Evolutionary conservation across 2,888 invertebrate genomes (phyloP), one percentile per base, ranked within the genome.

Genomic region (Harmothoe impar): DNA sequence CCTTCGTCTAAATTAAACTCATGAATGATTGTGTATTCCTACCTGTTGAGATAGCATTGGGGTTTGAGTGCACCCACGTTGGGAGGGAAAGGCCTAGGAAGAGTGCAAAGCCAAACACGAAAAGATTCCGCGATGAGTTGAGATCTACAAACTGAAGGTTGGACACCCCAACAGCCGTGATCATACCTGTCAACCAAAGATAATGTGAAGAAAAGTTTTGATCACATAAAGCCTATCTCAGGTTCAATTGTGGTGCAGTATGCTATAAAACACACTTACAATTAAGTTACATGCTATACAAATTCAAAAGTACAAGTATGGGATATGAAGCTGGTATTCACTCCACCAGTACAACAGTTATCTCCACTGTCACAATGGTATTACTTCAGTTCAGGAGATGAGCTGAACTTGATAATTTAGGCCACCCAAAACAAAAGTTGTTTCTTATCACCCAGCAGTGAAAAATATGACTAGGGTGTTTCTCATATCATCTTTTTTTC

Each of bases 131-230:
- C 0, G 86, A 86, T 29, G 86, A 86, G 20, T 86, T 86, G 23
- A 86, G 86, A 29, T 86, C 86, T 10, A 86, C 86, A 54, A 54
- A 86, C 86, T 86, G 86, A 0, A 86, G 86, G 31, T 86, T 86
- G 7, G 86, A 86, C 15, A 86, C 54, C 5, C 86, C 86, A 17
- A 86, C 86, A 0, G 86, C 86, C 0, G 86, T 54, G 25, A 86
- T 54, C 86, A 86, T 54, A 1, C 86, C 86, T 86, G 86, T 77
- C 68, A 77, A 77, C 25, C 31, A 77, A 29, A 77, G 5, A 43
- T 43, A 10, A 3, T 7, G 3, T 77, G 77, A 7, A 25, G 68
- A 20, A 52, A 15, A 10, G 10, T 17, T 17, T 15, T 52, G 10
- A 52, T 17, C 17, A 52, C 54, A 52, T n/a, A 17, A 17, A 52